Conservation (phyloP, 2,888 invertebrate species). For the Orthonychiurus folsomi region DNA sequence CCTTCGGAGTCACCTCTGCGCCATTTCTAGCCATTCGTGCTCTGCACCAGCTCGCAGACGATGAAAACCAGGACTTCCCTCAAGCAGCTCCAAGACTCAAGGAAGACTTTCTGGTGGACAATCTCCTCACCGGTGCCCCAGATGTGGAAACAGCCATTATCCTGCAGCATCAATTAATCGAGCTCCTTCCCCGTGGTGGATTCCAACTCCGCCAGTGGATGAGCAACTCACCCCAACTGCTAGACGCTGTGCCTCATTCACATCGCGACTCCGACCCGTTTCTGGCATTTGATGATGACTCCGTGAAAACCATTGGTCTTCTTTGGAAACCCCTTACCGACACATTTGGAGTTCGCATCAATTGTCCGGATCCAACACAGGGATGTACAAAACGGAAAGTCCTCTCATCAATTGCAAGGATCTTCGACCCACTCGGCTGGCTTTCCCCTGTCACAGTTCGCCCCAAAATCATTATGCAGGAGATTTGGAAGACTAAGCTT, state of each 20-base stretch:
- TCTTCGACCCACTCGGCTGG: too few species aligned
- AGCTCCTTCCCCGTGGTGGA: constrained; percentile 19
- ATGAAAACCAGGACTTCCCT: constrained; percentile 24
- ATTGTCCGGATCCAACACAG: too few species aligned
- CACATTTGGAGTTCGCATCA: too few species aligned
- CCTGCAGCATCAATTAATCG: constrained; percentile 21
- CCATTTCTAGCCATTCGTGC: constrained; percentile 40
- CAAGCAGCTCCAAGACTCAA: too few species aligned
- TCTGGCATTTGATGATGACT: background rate
- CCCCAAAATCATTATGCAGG: too few species aligned
- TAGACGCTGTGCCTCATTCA: constrained; percentile 10
- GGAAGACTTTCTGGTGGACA: constrained; percentile 42
- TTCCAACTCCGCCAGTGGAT: constrained; percentile 39
- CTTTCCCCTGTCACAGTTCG: too few species aligned
- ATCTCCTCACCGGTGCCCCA: constrained; percentile 37
- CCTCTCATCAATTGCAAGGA: too few species aligned
- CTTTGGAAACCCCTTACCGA: constrained; percentile 10
- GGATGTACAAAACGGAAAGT: too few species aligned
- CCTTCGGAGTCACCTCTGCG: constrained; percentile 41
- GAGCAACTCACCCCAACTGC: constrained; percentile 21
- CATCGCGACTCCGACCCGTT: background rate
- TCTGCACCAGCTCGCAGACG: constrained; percentile 37
- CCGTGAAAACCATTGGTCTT: constrained; percentile 16
- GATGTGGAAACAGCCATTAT: constrained; percentile 23
- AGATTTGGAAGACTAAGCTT: too few species aligned